phyloP scores from a whole-genome alignment of 2,113 vertebrate species.

The Cathartes aura region DNA sequence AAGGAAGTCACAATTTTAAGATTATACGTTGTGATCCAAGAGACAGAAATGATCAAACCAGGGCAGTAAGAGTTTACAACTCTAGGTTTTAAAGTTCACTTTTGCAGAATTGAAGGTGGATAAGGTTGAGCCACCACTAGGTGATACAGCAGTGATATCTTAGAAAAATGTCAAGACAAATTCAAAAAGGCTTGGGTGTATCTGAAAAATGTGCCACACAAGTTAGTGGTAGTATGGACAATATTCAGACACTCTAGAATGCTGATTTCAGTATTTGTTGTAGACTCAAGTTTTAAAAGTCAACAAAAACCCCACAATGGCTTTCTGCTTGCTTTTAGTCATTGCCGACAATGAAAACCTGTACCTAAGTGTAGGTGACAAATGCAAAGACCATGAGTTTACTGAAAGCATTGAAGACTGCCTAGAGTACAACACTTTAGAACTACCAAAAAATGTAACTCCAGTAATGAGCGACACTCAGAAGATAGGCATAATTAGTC shows the following conservation, averaged over 20 bases:
- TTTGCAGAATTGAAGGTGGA: background rate
- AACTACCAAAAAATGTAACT: background rate
- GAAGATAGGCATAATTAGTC: background rate
- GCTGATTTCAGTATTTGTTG: background rate
- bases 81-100: background rate
- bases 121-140: background rate
- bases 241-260: background rate
- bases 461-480: background rate
- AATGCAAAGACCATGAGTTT: background rate
- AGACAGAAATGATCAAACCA: background rate
- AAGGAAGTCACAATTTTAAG: background rate
- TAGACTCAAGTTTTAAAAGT: background rate
- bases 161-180: background rate
- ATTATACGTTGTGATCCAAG: background rate
- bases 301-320: background rate
- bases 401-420: background rate
- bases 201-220: background rate
- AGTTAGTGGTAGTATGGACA: background rate
- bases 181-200: background rate
- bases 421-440: background rate
- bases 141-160: background rate
- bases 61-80: background rate
- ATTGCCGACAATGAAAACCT: background rate
- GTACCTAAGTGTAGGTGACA: background rate
- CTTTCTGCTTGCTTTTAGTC: background rate